Evolutionary conservation across 2,797 vertebrate species (phyloP), one percentile per base, ranked within the genome.

Genomic region (Lithobates sylvaticus): DNA sequence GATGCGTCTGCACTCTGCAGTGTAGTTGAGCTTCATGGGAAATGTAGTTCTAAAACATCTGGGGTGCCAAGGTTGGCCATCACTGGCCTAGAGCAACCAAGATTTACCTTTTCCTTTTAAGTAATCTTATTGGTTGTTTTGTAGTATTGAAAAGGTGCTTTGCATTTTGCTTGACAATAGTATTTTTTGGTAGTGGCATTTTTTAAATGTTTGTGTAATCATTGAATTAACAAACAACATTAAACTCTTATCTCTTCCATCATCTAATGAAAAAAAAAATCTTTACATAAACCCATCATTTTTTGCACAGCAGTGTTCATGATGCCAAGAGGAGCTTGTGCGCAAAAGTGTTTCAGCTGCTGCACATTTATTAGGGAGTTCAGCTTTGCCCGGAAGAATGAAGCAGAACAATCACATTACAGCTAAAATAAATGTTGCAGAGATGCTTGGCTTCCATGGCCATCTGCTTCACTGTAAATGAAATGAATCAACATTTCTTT

Each of bases 351-450:
- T 81, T 69, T 64, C 68, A 71, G 50, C 79, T 71, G 44, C 8
- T 72, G 69, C 71, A 50, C 79, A 73, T 73, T 81, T 81, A 82
- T 73, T 82, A 69, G 68, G 50, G n/a, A 65, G 50, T 44, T 73
- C 50, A 44, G 80, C 79, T 73, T 64, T 82, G 80, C 80, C 54
- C 54, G 72, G 50, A 73, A 82, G 70, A 82, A 82, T 74, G 70
- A 82, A 70, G 80, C 80, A 82, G 80, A 82, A 74, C 80, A 82
- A 82, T 82, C 80, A 82, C 70, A 73, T 82, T 82, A 82, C 70
- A 64, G 80, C 72, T 76, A 36, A 84, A 77, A 84, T 84, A 69
- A 84, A 84, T 77, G 74, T 76, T 84, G 73, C 74, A 69, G 82
- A 54, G 74, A 84, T 54, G 65, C 65, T 76, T 54, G 64, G 67